These are phyloP conservation scores for Pseudeuparius sepicola DNA, from an alignment of 2,888 invertebrate genomes.

Conservation along the genomic window DNA sequence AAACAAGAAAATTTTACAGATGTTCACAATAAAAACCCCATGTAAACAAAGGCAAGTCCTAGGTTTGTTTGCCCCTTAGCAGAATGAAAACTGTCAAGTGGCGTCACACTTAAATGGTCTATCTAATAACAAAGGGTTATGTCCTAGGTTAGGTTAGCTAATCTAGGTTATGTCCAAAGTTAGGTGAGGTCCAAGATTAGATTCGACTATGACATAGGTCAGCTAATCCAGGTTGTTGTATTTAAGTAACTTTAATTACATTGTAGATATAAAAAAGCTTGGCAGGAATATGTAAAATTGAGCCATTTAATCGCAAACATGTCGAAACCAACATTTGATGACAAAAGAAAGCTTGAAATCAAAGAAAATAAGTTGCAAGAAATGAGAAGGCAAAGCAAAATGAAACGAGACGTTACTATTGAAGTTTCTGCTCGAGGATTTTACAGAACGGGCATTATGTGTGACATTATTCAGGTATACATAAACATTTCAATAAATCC, in stretches of 20 bases:
- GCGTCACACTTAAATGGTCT: too few species aligned
- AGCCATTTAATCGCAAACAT: conserved; percentile 91
- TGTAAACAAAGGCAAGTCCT: too few species aligned
- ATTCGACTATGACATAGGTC: too few species aligned
- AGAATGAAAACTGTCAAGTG: too few species aligned
- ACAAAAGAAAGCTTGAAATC: conserved; percentile 76
- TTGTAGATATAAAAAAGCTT: conserved; percentile 83
- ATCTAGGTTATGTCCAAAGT: too few species aligned
- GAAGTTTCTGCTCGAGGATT: conserved; percentile 87
- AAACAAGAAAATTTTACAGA: too few species aligned
- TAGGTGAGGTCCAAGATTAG: too few species aligned
- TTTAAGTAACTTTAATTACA: conserved; percentile 6
- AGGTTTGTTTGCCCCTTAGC: too few species aligned
- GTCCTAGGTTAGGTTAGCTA: background rate
- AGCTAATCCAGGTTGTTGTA: too few species aligned
- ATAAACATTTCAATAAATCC: conserved; percentile 3
- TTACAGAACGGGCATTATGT: conserved; percentile 88
- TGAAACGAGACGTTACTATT: conserved; percentile 93
- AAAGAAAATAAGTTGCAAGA: conserved; percentile 85
- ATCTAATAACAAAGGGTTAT: too few species aligned
- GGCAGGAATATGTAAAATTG: conserved; percentile 94
- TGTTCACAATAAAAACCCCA: too few species aligned
- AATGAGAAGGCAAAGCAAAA: conserved; percentile 83
- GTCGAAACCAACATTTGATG: conserved; percentile 86
- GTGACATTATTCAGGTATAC: conserved; percentile 63